Evolutionary conservation across 2,888 invertebrate genomes (phyloP), one percentile per base, ranked within the genome.

Genomic region (Cephus nigrinus): DNA sequence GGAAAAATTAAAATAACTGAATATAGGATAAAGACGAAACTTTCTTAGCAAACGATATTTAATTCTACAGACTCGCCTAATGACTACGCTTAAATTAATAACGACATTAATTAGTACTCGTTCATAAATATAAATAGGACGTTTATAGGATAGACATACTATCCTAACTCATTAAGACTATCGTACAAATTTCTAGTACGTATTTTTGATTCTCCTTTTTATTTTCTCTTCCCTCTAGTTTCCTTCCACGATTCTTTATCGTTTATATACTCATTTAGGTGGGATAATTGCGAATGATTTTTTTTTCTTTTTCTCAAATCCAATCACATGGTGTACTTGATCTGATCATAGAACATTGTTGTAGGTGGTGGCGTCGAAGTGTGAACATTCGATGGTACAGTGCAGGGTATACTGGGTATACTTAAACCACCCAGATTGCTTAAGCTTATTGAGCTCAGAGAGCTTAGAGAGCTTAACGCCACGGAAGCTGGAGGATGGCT

Each of bases 341-440:
- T 86, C 82, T 87, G 90, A 79, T 91, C 91, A 82, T 90, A 90
- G 78, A 90, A 90, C 86, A 90, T 86, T 55, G 88, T 83, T 40
- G 88, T 81, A 23, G 89, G 82, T 4, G 89, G 83, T 31, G 89
- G 82, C n/a, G 88, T 81, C 36, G 86, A 82, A 76, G 88, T 84
- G 77, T 74, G 88, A 76, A 88, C 81, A 77, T 88, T 89, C 36
- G 86, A 85, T 30, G 85, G 80, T n/a, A 86, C 85, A 34, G 86
- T 80, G 76, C 87, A 86, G 68, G 89, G 84, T 84, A 88, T 85
- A 74, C 86, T 88, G 68, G 88, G 83, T 85, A 89, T 86, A 73
- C 86, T 85, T 72, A 90, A 79, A 30, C 88, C 85, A 31, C 86
- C 87, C 77, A 90, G 85, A 81, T 89, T 90, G 80, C 88, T 86